Evolutionary conservation across 1,140 invertebrate genomes (phyloP).

Genomic region (Lycorma delicatula): DNA sequence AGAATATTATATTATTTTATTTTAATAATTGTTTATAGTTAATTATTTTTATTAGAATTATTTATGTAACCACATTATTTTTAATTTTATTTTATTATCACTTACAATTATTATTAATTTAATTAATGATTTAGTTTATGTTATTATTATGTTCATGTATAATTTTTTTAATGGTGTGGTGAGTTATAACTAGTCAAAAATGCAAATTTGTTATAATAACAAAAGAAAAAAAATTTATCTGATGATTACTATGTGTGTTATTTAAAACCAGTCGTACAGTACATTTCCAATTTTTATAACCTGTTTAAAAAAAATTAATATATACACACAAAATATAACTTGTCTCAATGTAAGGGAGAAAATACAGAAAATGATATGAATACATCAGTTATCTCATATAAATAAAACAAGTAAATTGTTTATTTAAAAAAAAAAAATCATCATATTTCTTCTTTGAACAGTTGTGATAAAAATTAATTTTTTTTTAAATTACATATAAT

Average conservation of each 20-base stretch:
- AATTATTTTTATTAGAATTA: constrained; percentile 18
- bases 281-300: too few species aligned
- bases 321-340: too few species aligned
- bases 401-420: too few species aligned
- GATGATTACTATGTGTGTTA: constrained; percentile 24
- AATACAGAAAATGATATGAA: too few species aligned
- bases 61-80: constrained; percentile 16
- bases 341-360: too few species aligned
- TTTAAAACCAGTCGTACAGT: too few species aligned
- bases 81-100: constrained; percentile 19
- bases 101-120: constrained; percentile 1
- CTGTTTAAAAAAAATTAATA: too few species aligned
- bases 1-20: constrained; percentile 17
- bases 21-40: constrained; percentile 20
- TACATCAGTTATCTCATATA: too few species aligned
- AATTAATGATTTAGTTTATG: too few species aligned
- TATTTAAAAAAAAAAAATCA: too few species aligned
- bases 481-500: constrained; percentile 24
- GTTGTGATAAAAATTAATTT: constrained; percentile 29
- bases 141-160: too few species aligned
- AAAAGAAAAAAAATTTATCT: too few species aligned
- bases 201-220: constrained; percentile 17
- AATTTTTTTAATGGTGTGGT: constrained; percentile 28
- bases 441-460: constrained; percentile 27
- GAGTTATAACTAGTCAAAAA: constrained; percentile 34